These are phyloP conservation scores for Protonibea diacanthus DNA, from an alignment of 2,797 vertebrate species.

Conservation along the genomic window DNA sequence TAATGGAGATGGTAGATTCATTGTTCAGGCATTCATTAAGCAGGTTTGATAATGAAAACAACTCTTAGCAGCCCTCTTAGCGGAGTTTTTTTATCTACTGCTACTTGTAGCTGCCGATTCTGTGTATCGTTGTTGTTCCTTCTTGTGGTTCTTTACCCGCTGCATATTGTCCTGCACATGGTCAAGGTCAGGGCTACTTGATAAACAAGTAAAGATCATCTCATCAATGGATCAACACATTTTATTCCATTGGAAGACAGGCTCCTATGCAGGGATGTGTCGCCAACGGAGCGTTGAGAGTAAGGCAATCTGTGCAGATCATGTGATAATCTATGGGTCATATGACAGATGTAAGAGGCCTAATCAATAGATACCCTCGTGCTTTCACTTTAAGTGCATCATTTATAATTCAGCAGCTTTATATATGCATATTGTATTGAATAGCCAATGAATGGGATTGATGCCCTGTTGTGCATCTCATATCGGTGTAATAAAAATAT, in stretches of 20 bases:
- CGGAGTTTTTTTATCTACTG: slow-evolving; percentile 12
- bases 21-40: not conserved
- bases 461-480: slow-evolving; percentile 45
- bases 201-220: slow-evolving; percentile 54
- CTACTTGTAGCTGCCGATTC: not conserved
- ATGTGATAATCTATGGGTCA: slow-evolving; percentile 76
- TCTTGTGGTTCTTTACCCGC: slow-evolving; percentile 19
- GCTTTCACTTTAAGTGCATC: slow-evolving; percentile 78
- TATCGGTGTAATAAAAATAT: slow-evolving; percentile 55
- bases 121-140: not conserved
- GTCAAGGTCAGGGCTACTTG: slow-evolving; percentile 70
- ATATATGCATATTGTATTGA: slow-evolving; percentile 73
- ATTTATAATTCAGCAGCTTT: slow-evolving; percentile 80
- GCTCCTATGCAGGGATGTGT: slow-evolving; percentile 29
- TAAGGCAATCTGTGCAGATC: slow-evolving; percentile 74
- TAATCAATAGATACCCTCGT: slow-evolving; percentile 75
- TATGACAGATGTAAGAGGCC: slow-evolving; percentile 72
- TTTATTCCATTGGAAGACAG: slow-evolving; percentile 5
- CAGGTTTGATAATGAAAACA: not conserved
- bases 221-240: slow-evolving; percentile 51
- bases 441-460: slow-evolving; percentile 57
- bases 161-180: slow-evolving; percentile 6
- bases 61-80: not conserved
- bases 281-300: slow-evolving; percentile 42
- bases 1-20: not conserved